Percentiles rank a stretch among this genome's conserved stretches.
phyloP scores from a whole-genome alignment of 2,888 invertebrate genomes.

The Tridacna gigas region DNA sequence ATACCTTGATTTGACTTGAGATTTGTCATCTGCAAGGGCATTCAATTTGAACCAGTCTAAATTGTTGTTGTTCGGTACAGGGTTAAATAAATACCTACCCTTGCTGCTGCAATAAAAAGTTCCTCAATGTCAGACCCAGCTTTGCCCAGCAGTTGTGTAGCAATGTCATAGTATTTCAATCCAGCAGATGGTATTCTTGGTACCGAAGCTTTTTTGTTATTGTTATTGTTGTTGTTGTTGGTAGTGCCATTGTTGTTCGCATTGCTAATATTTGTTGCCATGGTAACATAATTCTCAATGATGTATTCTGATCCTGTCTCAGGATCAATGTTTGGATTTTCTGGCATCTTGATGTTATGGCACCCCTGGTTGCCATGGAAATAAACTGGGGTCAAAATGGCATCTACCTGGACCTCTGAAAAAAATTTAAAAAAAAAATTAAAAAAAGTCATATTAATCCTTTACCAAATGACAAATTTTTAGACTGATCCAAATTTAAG shows the following conservation, averaged over 20 bases:
- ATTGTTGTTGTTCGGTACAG: too few species aligned
- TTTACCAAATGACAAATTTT: neutral
- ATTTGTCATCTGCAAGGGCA: too few species aligned
- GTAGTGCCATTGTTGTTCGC: conserved; percentile 26
- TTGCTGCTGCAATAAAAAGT: conserved; percentile 78
- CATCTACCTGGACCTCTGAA: conserved; percentile 41
- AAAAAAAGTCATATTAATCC: neutral
- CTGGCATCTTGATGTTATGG: conserved; percentile 62
- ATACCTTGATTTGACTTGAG: too few species aligned
- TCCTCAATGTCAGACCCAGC: conserved; percentile 78
- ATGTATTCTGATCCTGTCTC: conserved; percentile 52
- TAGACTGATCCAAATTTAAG: neutral
- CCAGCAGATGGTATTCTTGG: conserved; percentile 61
- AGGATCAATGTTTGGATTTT: conserved; percentile 64
- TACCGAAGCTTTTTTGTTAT: conserved; percentile 40
- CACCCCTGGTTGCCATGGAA: conserved; percentile 51
- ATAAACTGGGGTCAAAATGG: conserved; percentile 30
- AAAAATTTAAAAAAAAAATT: conserved; percentile 9
- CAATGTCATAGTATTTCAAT: conserved; percentile 78
- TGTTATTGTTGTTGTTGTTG: conserved; percentile 36
- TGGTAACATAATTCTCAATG: conserved; percentile 51
- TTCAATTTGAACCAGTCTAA: too few species aligned
- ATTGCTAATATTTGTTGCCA: conserved; percentile 50
- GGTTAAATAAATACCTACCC: conserved; percentile 69
- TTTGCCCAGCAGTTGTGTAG: conserved; percentile 77